Evolutionary conservation across 2,113 vertebrate species (phyloP), one percentile per base, ranked within the genome.

Genomic region (Furnarius figulus): DNA sequence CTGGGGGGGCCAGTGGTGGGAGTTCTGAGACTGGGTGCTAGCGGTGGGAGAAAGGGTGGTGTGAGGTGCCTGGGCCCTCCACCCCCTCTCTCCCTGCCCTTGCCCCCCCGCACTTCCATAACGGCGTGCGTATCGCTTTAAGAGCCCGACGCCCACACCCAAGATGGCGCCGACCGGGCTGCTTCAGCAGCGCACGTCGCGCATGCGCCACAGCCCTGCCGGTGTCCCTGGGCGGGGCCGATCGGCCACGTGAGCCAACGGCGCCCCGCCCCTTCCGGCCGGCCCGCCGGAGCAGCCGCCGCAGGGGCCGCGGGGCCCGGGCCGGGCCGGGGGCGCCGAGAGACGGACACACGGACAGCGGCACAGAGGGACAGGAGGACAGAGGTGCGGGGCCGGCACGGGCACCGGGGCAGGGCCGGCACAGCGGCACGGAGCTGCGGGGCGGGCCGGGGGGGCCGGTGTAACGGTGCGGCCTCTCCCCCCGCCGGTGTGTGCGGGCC

Each of bases 141-240:
- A 56, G 74, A 75, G 18, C 25, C 12, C 33, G 10, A 8, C 8
- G 61, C 86, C 96, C 91, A 25, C 31, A 40, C 3, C 13, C 52
- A 96, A 95, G 35, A 96, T 96, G 96, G 89, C 85, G n/a, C 22
- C 59, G 19, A 42, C 42, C 23, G 13, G 3, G 42, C 42, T 44
- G 42, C 42, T 21, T 5, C 7, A 0, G 8, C 13, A 25, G 49
- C 24, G 23, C 24, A 15, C 49, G 27, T 24, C 5, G 61, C 61
- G 46, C 52, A 1, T 28, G 85, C 24, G 39, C 39, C 39, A 40
- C 12, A 40, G 39, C 39, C n/a, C n/a, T n/a, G n/a, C 40, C 40
- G 40, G 40, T 40, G 40, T 5, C 40, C 40, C 11, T 9, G 40
- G 40, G 16, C 23, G 59, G 59, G 59, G 21, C 27, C 14, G 28